A percentile compares a stretch with the other conserved stretches of the same genome.
Conservation (phyloP, 2,888 invertebrate genomes). For the Hirtodrosophila confusa region DNA sequence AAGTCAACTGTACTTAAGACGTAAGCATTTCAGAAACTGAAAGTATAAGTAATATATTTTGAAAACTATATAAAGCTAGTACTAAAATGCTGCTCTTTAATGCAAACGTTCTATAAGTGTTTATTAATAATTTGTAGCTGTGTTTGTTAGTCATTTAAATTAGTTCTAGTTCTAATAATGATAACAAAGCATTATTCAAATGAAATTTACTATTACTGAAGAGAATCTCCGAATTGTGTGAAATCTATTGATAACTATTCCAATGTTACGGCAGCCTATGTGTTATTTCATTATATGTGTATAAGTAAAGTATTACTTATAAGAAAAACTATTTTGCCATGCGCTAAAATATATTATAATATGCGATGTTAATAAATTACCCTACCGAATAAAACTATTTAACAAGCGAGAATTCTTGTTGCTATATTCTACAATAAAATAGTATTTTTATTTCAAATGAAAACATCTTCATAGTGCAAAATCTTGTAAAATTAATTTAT, state of each 20-base stretch:
- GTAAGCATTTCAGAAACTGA: constrained; percentile 21
- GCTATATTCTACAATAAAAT: constrained; percentile 29
- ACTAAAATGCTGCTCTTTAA: constrained; percentile 11
- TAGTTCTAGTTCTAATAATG: constrained; percentile 15
- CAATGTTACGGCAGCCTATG: constrained; percentile 27
- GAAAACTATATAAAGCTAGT: constrained; percentile 27
- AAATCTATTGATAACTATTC: constrained; percentile 16
- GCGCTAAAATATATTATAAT: constrained; percentile 18
- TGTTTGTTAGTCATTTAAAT: constrained; percentile 53
- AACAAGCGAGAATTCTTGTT: constrained; percentile 13
- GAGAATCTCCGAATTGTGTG: constrained; percentile 18
- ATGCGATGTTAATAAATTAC: constrained; percentile 25
- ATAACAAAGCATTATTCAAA: constrained; percentile 2
- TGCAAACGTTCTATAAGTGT: constrained; percentile 32
- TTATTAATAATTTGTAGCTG: constrained; percentile 45
- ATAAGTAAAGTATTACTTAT: constrained; percentile 8
- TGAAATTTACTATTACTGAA: constrained; percentile 7
- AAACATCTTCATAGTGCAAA: constrained; percentile 11
- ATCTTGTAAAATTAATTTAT: constrained; percentile 8
- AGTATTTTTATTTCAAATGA: constrained; percentile 6
- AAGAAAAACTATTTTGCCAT: constrained; percentile 32
- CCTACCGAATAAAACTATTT: constrained; percentile 30
- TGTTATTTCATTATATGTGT: constrained; percentile 30
- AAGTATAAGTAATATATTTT: constrained; percentile 27
- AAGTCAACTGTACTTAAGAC: constrained; percentile 38